Percentiles rank a stretch among this genome's conserved stretches.
Conservation (phyloP, 2,888 invertebrate genomes). For the Kryphioiulus occultus region DNA sequence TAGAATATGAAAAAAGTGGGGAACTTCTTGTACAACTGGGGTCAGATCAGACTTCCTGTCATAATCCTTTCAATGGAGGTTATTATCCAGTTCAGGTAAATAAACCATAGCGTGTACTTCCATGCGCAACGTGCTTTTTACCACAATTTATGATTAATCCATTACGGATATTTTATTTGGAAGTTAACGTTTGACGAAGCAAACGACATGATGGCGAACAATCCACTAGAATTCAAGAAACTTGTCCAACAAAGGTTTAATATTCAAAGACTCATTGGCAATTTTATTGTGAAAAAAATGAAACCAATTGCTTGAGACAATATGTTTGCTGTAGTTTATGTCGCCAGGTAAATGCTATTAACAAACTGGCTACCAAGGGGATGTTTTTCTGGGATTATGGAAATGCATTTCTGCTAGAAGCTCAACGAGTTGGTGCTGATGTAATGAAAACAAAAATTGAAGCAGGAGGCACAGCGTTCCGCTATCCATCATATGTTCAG, state of each 20-base stretch:
- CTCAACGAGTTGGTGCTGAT: constrained; percentile 68
- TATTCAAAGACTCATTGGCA: neutral
- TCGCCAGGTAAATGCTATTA: constrained; percentile 69
- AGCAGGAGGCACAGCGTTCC: constrained; percentile 63
- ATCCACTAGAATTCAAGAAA: constrained; percentile 65
- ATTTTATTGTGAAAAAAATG: neutral
- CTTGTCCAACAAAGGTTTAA: constrained; percentile 66
- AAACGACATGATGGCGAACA: constrained; percentile 64
- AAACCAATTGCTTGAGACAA: constrained; percentile 53
- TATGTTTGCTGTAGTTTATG: constrained; percentile 62
- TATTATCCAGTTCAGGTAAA: constrained; percentile 68
- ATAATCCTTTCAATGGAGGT: constrained; percentile 70
- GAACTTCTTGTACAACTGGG: constrained; percentile 69
- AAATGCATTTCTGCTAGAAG: constrained; percentile 71
- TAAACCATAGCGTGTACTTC: too few species aligned
- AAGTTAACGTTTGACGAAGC: constrained; percentile 65
- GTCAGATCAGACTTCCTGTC: constrained; percentile 71
- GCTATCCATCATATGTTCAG: constrained; percentile 71
- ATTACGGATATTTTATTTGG: neutral
- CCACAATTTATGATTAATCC: neutral
- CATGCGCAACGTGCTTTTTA: too few species aligned
- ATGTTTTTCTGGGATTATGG: constrained; percentile 72
- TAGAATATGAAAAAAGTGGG: constrained; percentile 65
- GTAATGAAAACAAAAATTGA: constrained; percentile 59
- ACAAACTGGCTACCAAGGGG: constrained; percentile 65